Base-by-base conservation (phyloP, 2,113 vertebrate species). In the Chaetorhynchus papuensis region DNA sequence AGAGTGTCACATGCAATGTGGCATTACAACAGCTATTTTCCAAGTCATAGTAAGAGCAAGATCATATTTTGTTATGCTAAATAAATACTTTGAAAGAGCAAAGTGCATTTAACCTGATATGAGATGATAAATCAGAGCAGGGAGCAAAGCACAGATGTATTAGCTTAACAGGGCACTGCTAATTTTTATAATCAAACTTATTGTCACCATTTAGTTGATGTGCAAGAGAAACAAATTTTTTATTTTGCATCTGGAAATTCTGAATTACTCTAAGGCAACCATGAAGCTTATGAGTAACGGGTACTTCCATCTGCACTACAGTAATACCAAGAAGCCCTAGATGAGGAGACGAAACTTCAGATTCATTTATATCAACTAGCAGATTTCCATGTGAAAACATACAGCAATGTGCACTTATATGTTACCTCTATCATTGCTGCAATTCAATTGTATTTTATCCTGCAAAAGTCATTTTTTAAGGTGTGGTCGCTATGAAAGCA, bases 331-430 rank as follows among this genome's bases (percentile, higher is more conserved):
- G 12, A 65, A 80, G 33, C 3, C 18, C 7, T 33, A 65, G 18
- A 69, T 1, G 1, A 83, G 18, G 20, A 72, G n/a, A 27, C 1
- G 72, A 56, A 83, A 60, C 11, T 45, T 42, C 33, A 37, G 22
- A 57, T 77, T 53, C 4, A 30, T 15, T 42, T 65, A 26, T 13
- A 69, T 6, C 12, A 44, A 1, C 13, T 28, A 13, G 7, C 30
- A 44, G 23, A 52, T 76, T 84, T 85, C 27, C n/a, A 64, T 0
- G 0, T 15, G 45, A 41, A 83, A 31, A 60, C 3, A 11, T 12
- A 57, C 4, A 47, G 12, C 19, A 41, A 15, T n/a, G 10, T 50
- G 84, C 68, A 63, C 6, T 44, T 8, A 35, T 7, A 49, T 0
- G 1, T 53, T 82, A 56, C 15, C 20, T 71, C 9, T 49, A 13